phyloP scores from a whole-genome alignment of 2,797 vertebrate species.

The Gallirallus australis region DNA sequence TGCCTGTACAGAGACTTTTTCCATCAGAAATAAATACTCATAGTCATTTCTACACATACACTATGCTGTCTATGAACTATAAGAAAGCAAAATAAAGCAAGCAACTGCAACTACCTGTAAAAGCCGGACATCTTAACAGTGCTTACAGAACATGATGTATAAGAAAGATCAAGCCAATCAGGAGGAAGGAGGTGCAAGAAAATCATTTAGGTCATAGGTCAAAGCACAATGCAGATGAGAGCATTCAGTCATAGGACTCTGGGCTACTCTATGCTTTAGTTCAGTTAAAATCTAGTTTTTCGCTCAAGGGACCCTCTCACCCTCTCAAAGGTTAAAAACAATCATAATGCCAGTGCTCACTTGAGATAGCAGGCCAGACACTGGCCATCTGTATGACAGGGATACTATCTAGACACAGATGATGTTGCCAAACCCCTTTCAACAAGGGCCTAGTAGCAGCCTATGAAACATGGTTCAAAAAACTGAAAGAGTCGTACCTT shows the following conservation, averaged over 20 bases:
- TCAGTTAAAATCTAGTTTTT: not conserved
- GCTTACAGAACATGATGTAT: not conserved
- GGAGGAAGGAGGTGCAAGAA: not conserved
- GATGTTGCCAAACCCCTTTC: constrained; percentile 37
- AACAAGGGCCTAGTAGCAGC: not conserved
- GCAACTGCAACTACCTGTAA: not conserved
- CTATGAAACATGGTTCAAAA: not conserved
- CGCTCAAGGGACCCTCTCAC: not conserved
- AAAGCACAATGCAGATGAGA: not conserved
- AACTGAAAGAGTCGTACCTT: not conserved
- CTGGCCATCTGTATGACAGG: not conserved
- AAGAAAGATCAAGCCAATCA: not conserved
- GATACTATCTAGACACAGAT: not conserved
- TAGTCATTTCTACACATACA: not conserved
- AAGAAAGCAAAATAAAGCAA: not conserved
- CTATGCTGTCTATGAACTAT: not conserved
- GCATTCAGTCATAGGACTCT: not conserved
- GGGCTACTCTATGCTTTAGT: not conserved
- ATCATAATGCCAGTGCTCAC: not conserved
- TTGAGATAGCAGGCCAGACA: constrained; percentile 15
- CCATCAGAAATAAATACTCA: not conserved
- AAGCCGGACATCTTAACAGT: not conserved
- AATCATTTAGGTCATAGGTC: not conserved
- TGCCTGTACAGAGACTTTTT: not conserved
- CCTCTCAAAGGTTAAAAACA: constrained; percentile 40